Base-by-base conservation (phyloP, 53 echinoderm and acorn worm genomes). In the Holothuria leucospilota region DNA sequence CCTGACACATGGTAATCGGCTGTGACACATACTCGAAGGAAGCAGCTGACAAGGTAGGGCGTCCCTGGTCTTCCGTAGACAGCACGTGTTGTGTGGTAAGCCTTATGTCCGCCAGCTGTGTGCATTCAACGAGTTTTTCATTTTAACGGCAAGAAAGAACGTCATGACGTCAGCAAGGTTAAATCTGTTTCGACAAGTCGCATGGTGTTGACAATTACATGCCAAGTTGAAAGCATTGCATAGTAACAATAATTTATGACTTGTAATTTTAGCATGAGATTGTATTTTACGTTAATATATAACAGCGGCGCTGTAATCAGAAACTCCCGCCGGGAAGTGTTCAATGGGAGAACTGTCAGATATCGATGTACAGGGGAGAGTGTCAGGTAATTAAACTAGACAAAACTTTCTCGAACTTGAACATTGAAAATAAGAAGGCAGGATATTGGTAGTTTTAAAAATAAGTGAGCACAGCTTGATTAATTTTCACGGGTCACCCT, bases 221-320 rank as follows among this genome's bases (percentile, higher is more conserved):
- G 72, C 39, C 72, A 72, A 68, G 24, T 29, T 28, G 34, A n/a
- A 68, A 68, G 68, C 68, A 46, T 46, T 46, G 72, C 40, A 39
- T 39, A 39, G 39, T 39, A 46, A 38, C 39, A 6, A 39, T 72
- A 72, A 72, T 72, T 72, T 72, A 72, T 20, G 72, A 46, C 40
- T 13, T 72, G 72, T 72, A 72, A 72, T 72, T 72, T 72, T 72
- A 72, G 72, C 39, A 72, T 72, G 40, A 72, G 39, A 39, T 39
- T 30, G 41, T 72, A 12, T 56, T 56, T 72, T 68, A 28, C 29
- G 56, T 68, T 68, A 68, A 68, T 68, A 25, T 68, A 68, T 68
- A 68, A 68, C 68, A 68, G 15, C 56, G 56, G 15, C 18, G 18
- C 15, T 15, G 56, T 56, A 56, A 56, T 56, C 56, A 56, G 56